A percentile compares a stretch with the other conserved stretches of the same genome.
phyloP scores from a whole-genome alignment of 2,888 invertebrate genomes.

The Ophion obscuratus region DNA sequence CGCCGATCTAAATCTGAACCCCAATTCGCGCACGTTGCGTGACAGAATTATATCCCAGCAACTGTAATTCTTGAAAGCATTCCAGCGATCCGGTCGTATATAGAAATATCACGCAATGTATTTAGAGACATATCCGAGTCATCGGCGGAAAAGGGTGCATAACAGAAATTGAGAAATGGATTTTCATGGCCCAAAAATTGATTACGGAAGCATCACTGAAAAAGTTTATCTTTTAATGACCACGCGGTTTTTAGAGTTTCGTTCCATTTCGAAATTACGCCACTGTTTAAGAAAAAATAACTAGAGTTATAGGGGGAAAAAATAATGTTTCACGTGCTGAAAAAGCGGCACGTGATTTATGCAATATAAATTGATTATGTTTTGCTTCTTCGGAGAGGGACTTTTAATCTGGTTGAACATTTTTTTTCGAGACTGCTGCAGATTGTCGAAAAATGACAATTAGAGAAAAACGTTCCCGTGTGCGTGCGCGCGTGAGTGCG shows the following conservation, averaged over 20 bases:
- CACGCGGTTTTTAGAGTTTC: no score
- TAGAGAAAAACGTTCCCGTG: no score
- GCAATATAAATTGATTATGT: neutral
- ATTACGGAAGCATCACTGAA: neutral
- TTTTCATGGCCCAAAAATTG: neutral
- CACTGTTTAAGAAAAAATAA: neutral
- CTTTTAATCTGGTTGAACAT: neutral
- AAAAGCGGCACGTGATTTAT: neutral
- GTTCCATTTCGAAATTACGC: no score
- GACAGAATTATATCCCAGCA: conserved; percentile 62
- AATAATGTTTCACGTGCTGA: neutral
- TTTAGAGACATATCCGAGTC: conserved; percentile 7
- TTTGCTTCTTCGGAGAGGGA: neutral
- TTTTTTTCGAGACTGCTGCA: neutral
- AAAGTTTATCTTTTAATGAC: neutral
- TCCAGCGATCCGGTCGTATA: conserved; percentile 53
- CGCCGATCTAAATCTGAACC: conserved; percentile 65
- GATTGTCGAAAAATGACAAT: no score
- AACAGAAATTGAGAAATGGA: neutral
- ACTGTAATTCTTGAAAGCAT: conserved; percentile 67
- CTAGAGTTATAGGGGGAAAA: neutral
- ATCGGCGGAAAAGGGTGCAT: neutral
- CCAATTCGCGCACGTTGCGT: conserved; percentile 47
- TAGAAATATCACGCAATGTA: conserved; percentile 15
- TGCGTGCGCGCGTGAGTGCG: no score